Conservation (phyloP, 1,140 invertebrate genomes). For the Hetaerina americana region DNA sequence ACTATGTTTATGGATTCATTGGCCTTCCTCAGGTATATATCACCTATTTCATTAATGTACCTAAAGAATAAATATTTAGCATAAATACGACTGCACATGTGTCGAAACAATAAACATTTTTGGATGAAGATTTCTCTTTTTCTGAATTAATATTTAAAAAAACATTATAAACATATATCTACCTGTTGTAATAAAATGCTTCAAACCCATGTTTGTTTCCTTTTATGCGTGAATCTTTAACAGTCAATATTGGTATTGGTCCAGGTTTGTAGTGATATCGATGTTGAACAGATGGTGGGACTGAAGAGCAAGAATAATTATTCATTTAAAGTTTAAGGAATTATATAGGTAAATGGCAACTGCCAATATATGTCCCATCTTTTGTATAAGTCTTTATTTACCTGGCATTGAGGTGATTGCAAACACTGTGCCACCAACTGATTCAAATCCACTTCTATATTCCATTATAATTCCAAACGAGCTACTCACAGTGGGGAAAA, state of each 20-base stretch:
- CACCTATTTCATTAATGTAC: constrained; percentile 66
- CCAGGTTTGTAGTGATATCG: constrained; percentile 27
- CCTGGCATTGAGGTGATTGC: constrained; percentile 54
- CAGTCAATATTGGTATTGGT: constrained; percentile 55
- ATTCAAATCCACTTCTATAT: constrained; percentile 64
- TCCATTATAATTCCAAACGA: constrained; percentile 69
- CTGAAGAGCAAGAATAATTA: constrained; percentile 12
- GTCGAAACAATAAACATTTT: not conserved
- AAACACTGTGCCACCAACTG: constrained; percentile 69
- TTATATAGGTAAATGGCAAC: not conserved
- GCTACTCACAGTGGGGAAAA: constrained; percentile 75
- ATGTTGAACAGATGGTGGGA: constrained; percentile 28
- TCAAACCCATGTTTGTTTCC: constrained; percentile 69
- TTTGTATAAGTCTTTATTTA: constrained; percentile 6
- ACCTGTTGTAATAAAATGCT: constrained; percentile 74
- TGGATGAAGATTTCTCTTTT: too few relatives aligned
- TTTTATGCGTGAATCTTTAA: constrained; percentile 59
- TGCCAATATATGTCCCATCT: constrained; percentile 4
- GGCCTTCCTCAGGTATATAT: constrained; percentile 71
- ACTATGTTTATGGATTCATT: constrained; percentile 75
- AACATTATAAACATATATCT: constrained; percentile 13
- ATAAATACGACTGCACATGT: not conserved
- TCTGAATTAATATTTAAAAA: not conserved
- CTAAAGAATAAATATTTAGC: constrained; percentile 23
- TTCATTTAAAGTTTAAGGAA: too few relatives aligned